These are phyloP conservation scores for Dynastes maya DNA, from an alignment of 2,888 invertebrate species.

Conservation along the genomic window DNA sequence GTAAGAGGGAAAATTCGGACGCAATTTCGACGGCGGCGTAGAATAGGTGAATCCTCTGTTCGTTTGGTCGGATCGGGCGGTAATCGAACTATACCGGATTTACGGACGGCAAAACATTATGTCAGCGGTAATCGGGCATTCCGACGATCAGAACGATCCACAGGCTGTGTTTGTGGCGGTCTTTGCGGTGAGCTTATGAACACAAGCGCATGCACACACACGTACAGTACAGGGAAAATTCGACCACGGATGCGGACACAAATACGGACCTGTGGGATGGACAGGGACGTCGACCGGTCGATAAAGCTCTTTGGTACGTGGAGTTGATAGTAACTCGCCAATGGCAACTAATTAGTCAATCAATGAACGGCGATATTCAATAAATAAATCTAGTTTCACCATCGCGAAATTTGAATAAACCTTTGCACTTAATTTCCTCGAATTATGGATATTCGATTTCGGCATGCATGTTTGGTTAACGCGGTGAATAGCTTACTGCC, in stretches of 20 bases:
- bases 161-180: constrained; percentile 24
- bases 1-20: constrained; percentile 23
- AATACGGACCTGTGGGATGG: neutral
- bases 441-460: too few species aligned
- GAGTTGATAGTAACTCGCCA: constrained; percentile 28
- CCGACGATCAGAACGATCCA: constrained; percentile 35
- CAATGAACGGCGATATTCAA: constrained; percentile 27
- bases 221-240: neutral
- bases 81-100: constrained; percentile 39
- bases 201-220: constrained; percentile 1
- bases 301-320: constrained; percentile 32
- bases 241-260: neutral
- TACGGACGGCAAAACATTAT: constrained; percentile 42
- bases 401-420: neutral
- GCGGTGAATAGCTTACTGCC: too few species aligned
- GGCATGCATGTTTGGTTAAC: too few species aligned
- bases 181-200: constrained; percentile 29
- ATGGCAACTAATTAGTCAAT: constrained; percentile 36
- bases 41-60: constrained; percentile 10
- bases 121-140: constrained; percentile 41
- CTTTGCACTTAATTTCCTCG: neutral
- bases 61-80: neutral
- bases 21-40: neutral
- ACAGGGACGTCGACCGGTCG: constrained; percentile 15
- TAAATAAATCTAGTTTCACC: constrained; percentile 16